Evolutionary conservation across 2,797 vertebrate species (phyloP), one percentile per base, ranked within the genome.

Genomic region (Pangasius krempfi): DNA sequence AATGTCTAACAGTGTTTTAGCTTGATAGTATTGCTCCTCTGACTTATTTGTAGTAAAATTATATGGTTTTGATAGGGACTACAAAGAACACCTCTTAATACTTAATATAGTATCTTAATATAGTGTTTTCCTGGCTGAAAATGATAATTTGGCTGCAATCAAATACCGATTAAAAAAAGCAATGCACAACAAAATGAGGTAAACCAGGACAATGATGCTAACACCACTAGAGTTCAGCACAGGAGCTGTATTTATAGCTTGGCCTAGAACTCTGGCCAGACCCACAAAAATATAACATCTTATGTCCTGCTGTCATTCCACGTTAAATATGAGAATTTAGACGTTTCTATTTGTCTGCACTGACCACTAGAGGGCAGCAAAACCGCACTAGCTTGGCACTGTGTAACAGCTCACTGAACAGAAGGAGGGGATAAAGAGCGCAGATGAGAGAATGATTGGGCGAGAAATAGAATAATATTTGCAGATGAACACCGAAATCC

Each of bases 301-400:
- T 37, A 37, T 37, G 37, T 37, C 40, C 20, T 75, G 40, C 9
- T 25, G 44, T 27, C 22, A 75, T 44, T 44, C 40, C 37, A 72
- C 9, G 18, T 18, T 72, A 47, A 75, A 75, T 75, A 73, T 5
- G 37, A 44, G 40, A 47, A 25, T 47, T 12, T 14, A 5, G 5
- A n/a, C 2, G 6, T 1, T 30, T 40, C 2, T 20, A 22, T 82
- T 82, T 25, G 37, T 20, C 9, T 16, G 16, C 1, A n/a, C 25
- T 56, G 30, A 75, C 66, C 88, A 83, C 88, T 33, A 89, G 88
- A 84, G 88, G 85, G 70, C 78, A 89, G 85, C 68, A 89, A 76
- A 54, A 16, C 60, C 88, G 64, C 88, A 86, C 10, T 33, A 9
- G 18, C 0, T 0, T 0, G 7, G 56, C 33, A 60, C 16, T 30